Conservation (phyloP, 2,888 invertebrate species). For the Endotricha flammealis region DNA sequence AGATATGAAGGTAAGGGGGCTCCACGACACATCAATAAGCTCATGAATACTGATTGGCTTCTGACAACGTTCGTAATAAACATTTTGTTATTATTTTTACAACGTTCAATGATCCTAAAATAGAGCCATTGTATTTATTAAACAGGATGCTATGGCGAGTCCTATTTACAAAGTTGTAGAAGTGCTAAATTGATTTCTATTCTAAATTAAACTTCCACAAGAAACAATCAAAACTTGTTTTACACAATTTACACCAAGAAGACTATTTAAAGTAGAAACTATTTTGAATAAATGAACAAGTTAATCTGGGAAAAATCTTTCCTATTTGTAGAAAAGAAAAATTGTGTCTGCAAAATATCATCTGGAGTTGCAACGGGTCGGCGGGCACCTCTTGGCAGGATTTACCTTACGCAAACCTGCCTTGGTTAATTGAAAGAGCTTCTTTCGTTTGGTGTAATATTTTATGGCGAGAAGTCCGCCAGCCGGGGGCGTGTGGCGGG, state of each 20-base stretch:
- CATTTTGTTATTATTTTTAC: conserved; percentile 3
- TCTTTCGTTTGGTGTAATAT: conserved; percentile 71
- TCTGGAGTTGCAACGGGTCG: conserved; percentile 38
- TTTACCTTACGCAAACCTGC: conserved; percentile 68
- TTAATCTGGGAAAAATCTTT: conserved; percentile 16
- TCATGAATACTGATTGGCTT: conserved; percentile 62
- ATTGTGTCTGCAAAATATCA: conserved; percentile 38
- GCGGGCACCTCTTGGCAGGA: conserved; percentile 52
- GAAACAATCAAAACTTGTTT: too few species aligned
- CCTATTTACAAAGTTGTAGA: not conserved
- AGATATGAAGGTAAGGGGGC: conserved; percentile 27
- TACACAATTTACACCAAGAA: too few species aligned
- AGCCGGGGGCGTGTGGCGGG: conserved; percentile 33
- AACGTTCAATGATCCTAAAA: too few species aligned
- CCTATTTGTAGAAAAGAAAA: conserved; percentile 16
- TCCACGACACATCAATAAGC: conserved; percentile 58
- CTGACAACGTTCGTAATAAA: conserved; percentile 3
- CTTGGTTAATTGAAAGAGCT: conserved; percentile 73
- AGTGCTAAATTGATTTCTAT: conserved; percentile 1
- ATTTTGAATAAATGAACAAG: conserved; percentile 26
- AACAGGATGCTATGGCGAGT: not conserved
- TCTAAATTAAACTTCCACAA: too few species aligned
- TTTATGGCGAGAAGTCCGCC: conserved; percentile 55
- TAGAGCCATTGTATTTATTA: not conserved
- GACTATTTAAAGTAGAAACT: too few species aligned